Evolutionary conservation across 1,140 invertebrate genomes (phyloP), one percentile per base, ranked within the genome.

Genomic region (Drusus annulatus): DNA sequence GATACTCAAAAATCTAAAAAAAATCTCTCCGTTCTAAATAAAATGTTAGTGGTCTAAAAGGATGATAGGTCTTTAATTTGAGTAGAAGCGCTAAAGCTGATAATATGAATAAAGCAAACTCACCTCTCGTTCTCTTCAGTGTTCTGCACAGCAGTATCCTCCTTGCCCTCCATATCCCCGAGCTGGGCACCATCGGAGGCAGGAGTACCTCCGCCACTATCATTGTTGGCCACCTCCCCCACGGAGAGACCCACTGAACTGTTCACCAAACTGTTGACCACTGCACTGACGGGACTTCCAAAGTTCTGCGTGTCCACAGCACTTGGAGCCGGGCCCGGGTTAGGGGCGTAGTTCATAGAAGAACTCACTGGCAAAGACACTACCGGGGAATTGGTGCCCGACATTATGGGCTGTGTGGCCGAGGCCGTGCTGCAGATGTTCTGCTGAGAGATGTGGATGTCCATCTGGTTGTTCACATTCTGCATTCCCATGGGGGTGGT

Each of bases 71-170:
- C 19, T 60, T 60, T 60, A 60, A 21, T 51, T 68, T 45, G 0
- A 45, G 36, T 45, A 45, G 36, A 36, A 60, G 19, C 56, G 3
- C 16, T 60, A 60, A 60, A 19, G 23, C n/a, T 6, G 54, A 2
- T 23, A 75, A 23, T 60, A 23, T 78, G 76, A 4, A n/a, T 15
- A 71, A 52, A 51, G 16, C 51, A 36, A 76, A 86, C 90, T 89
- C 71, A 93, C 93, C 92, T 93, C 92, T 93, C 92, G 88, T 92
- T 92, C 86, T 92, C 91, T 85, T 93, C 93, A 71, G 90, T 89
- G 75, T 89, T 85, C 28, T 89, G 89, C 17, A 80, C 84, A 6
- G 85, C 76, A 82, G 86, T 86, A 50, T 90, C 89, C 73, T 90
- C 89, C 84, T 89, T 90, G 71, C 88, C 87, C 56, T 90, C 89